A percentile compares a stretch with the other conserved stretches of the same genome.
phyloP scores from a whole-genome alignment of 2,113 vertebrate species.

The Isurus oxyrinchus region DNA sequence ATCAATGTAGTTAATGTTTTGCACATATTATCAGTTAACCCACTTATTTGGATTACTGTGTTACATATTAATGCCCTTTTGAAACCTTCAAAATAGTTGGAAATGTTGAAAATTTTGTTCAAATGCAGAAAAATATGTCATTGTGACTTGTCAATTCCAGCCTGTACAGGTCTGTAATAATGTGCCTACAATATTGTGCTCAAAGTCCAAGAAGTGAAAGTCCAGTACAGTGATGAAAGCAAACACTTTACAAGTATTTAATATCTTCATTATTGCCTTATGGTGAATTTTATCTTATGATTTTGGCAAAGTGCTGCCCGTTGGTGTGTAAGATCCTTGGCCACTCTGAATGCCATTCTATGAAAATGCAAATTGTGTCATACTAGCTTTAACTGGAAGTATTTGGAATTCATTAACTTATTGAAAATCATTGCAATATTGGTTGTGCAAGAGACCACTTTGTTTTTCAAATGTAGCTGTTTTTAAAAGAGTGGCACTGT shows the following conservation, averaged over 20 bases:
- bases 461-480: background rate
- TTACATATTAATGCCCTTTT: conserved; percentile 15
- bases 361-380: background rate
- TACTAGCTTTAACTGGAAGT: background rate
- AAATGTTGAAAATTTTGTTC: background rate
- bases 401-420: background rate
- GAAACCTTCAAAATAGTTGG: background rate
- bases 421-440: conserved; percentile 12
- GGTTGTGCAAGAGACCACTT: background rate
- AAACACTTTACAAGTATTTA: background rate
- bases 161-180: conserved; percentile 1
- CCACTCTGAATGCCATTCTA: background rate
- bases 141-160: background rate
- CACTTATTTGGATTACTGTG: conserved; percentile 17
- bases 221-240: background rate
- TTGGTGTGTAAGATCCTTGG: background rate
- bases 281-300: background rate
- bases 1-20: background rate
- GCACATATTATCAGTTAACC: background rate
- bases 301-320: background rate
- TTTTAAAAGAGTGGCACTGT: background rate
- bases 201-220: background rate
- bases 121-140: background rate
- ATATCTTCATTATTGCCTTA: background rate
- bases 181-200: background rate